Conservation (phyloP, 2,888 invertebrate species). For the Diplazon laetatorius region DNA sequence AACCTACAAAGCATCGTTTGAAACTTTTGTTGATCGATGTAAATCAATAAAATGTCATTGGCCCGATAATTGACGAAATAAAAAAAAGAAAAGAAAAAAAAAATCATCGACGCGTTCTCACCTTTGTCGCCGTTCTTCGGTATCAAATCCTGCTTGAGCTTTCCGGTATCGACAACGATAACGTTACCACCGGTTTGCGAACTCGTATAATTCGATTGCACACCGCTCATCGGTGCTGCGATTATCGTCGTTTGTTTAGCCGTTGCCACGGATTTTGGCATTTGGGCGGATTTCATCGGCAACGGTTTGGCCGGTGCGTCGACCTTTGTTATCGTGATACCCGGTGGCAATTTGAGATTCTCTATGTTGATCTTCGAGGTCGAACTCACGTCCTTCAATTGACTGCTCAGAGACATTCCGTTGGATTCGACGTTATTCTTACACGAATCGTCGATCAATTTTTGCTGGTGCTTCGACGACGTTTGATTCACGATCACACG, state of each 20-base stretch:
- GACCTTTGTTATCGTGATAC: constrained; percentile 91
- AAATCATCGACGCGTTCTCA: constrained; percentile 50
- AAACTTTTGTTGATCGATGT: too few relatives aligned
- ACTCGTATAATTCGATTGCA: constrained; percentile 76
- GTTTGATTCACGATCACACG: constrained; percentile 66
- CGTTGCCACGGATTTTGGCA: constrained; percentile 75
- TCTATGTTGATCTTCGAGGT: constrained; percentile 79
- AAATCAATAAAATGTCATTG: too few relatives aligned
- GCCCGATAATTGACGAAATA: too few relatives aligned
- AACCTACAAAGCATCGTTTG: too few relatives aligned
- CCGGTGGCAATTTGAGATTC: constrained; percentile 86
- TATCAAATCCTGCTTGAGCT: constrained; percentile 83
- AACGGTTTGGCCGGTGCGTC: constrained; percentile 82
- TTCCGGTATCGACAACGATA: constrained; percentile 86
- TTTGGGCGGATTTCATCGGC: constrained; percentile 76
- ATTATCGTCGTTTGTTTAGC: constrained; percentile 81
- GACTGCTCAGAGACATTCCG: constrained; percentile 73
- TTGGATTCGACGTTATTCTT: constrained; percentile 65
- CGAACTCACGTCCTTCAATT: constrained; percentile 74
- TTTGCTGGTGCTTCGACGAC: constrained; percentile 69
- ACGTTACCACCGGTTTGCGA: constrained; percentile 84
- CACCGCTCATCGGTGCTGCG: constrained; percentile 79
- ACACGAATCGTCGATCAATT: constrained; percentile 34
- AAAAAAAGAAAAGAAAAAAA: too few relatives aligned
- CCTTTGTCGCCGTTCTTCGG: constrained; percentile 78